Evolutionary conservation across 1,140 invertebrate species (phyloP), one percentile per base, ranked within the genome.

Genomic region (Andrena cerasifolii): DNA sequence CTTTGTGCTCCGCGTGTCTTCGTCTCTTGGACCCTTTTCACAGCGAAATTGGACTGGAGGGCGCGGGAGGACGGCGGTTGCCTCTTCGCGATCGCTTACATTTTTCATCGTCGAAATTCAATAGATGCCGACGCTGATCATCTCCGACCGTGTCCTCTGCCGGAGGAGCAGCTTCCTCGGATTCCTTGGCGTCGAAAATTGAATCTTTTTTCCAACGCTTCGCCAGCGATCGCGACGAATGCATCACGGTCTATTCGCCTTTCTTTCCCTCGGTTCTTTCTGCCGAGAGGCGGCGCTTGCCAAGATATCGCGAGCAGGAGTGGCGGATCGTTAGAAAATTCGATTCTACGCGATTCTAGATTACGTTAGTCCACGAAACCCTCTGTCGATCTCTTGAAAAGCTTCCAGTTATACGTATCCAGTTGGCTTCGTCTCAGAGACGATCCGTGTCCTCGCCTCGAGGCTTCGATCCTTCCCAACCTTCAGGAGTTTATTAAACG

Each of bases 191-290:
- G 47, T 59, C 65, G 59, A 71, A 81, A 77, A 82, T 82, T 76
- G 58, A 68, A 82, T 81, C 70, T 65, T 65, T 75, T 65, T 67
- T 36, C 28, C n/a, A n/a, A n/a, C n/a, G n/a, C n/a, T n/a, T n/a
- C n/a, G n/a, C n/a, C n/a, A n/a, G n/a, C n/a, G n/a, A n/a, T n/a
- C n/a, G n/a, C n/a, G n/a, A n/a, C n/a, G n/a, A n/a, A n/a, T n/a
- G n/a, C n/a, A n/a, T n/a, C n/a, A n/a, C n/a, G n/a, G n/a, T n/a
- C n/a, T n/a, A n/a, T n/a, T n/a, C n/a, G n/a, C n/a, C n/a, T n/a
- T n/a, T n/a, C n/a, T n/a, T n/a, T n/a, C n/a, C n/a, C n/a, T n/a
- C n/a, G n/a, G n/a, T n/a, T n/a, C n/a, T n/a, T n/a, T n/a, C n/a
- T n/a, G n/a, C n/a, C n/a, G n/a, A n/a, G n/a, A n/a, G n/a, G n/a